These are phyloP conservation scores for Cerceris ruficornis DNA, from an alignment of 2,888 invertebrate genomes.

Conservation along the genomic window DNA sequence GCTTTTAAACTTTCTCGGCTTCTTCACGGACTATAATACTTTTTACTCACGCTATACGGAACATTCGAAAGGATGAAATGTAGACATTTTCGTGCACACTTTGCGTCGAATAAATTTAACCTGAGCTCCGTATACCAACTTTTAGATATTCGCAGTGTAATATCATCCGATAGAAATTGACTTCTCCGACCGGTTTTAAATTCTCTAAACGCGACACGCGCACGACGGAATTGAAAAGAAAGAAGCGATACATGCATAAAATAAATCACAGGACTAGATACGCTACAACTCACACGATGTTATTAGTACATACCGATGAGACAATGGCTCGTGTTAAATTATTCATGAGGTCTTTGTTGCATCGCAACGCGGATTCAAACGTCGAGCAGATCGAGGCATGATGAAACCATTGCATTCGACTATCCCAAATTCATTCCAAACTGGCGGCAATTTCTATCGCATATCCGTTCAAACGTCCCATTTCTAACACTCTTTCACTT, in stretches of 20 bases:
- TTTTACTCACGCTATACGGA: background rate
- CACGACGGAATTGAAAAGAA: constrained; percentile 41
- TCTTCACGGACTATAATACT: background rate
- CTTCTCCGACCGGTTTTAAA: constrained; percentile 1
- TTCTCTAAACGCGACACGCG: constrained; percentile 28
- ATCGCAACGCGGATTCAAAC: constrained; percentile 51
- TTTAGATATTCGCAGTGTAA: too few species aligned
- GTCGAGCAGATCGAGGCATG: constrained; percentile 36
- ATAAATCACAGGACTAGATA: constrained; percentile 53
- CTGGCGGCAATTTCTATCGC: constrained; percentile 15
- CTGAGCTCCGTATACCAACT: too few species aligned
- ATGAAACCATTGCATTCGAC: constrained; percentile 47
- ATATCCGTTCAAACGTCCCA: background rate
- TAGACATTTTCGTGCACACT: background rate
- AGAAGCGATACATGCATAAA: constrained; percentile 38
- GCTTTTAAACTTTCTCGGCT: background rate
- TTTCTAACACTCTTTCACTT: background rate
- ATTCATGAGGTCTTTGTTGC: constrained; percentile 65
- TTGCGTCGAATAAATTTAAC: too few species aligned
- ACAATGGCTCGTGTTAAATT: constrained; percentile 61
- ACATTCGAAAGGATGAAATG: background rate
- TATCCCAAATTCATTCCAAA: constrained; percentile 23
- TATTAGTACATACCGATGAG: constrained; percentile 62
- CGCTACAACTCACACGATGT: constrained; percentile 57
- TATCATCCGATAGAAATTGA: too few species aligned